Evolutionary conservation across 2,888 invertebrate genomes (phyloP).

Genomic region (Argynnis bischoffii): DNA sequence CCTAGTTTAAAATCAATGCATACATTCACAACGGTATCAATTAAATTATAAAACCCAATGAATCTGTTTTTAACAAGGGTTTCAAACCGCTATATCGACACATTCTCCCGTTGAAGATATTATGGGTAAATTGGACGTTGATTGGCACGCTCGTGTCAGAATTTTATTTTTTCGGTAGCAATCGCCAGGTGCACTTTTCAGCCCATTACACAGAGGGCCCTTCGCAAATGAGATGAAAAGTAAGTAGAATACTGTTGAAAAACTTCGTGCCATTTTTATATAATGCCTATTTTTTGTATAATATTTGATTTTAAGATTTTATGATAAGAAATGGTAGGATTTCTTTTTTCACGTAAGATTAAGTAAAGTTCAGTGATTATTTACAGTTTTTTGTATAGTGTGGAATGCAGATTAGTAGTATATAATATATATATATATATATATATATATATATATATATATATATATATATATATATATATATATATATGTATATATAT

Average conservation of each 20-base stretch:
- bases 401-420: no score
- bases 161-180: conserved; percentile 23
- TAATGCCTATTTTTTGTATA: neutral
- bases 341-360: no score
- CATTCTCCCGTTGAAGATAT: conserved; percentile 10
- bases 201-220: conserved; percentile 3
- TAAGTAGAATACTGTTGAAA: neutral
- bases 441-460: no score
- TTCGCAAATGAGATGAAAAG: conserved; percentile 1
- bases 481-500: no score
- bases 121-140: conserved; percentile 13
- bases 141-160: conserved; percentile 15
- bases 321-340: no score
- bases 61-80: neutral
- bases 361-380: no score
- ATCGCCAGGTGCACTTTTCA: conserved; percentile 21
- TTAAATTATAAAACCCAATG: no score
- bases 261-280: neutral
- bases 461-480: no score
- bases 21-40: no score
- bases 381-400: no score
- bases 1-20: no score
- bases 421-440: no score
- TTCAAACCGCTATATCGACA: neutral
- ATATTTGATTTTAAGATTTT: neutral